Conservation (phyloP, 2,797 vertebrate genomes). For the Cyclura pinguis region DNA sequence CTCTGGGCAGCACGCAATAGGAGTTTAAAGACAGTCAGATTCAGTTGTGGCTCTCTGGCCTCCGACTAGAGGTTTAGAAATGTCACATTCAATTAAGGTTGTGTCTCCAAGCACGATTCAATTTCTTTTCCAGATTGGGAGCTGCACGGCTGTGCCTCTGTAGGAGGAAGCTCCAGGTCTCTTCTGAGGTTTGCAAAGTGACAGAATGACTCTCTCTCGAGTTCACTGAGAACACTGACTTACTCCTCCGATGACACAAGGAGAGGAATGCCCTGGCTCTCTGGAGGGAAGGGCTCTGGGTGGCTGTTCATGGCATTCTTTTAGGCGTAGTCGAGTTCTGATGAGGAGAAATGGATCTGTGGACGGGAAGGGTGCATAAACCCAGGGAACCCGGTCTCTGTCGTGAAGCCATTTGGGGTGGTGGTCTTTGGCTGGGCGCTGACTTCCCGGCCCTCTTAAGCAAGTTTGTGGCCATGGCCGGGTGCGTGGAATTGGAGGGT, state of each 20-base stretch:
- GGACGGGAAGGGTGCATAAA: too few species aligned
- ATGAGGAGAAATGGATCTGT: too few species aligned
- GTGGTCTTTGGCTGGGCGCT: conserved; percentile 41
- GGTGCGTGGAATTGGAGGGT: not conserved
- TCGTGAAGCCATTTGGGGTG: not conserved
- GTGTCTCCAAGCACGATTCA: conserved; percentile 33
- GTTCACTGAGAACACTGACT: conserved; percentile 60
- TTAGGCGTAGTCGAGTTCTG: not conserved
- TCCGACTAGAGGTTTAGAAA: conserved; percentile 44
- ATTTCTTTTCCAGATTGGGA: conserved; percentile 44
- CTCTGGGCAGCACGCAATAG: not conserved
- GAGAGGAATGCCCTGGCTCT: conserved; percentile 29
- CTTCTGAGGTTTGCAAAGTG: conserved; percentile 50
- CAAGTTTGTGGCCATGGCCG: too few species aligned
- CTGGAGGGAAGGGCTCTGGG: conserved; percentile 40
- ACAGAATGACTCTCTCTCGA: conserved; percentile 61
- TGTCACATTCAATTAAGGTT: conserved; percentile 52
- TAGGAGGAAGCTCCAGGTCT: conserved; percentile 39
- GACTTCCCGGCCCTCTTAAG: too few species aligned
- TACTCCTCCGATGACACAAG: conserved; percentile 56
- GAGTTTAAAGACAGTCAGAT: not conserved
- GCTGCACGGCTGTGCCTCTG: conserved; percentile 37
- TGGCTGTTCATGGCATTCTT: conserved; percentile 42
- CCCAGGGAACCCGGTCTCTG: accelerated
- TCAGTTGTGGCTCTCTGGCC: conserved; percentile 42